Evolutionary conservation across 1,140 invertebrate genomes (phyloP).

Genomic region (Drosophila santomea): DNA sequence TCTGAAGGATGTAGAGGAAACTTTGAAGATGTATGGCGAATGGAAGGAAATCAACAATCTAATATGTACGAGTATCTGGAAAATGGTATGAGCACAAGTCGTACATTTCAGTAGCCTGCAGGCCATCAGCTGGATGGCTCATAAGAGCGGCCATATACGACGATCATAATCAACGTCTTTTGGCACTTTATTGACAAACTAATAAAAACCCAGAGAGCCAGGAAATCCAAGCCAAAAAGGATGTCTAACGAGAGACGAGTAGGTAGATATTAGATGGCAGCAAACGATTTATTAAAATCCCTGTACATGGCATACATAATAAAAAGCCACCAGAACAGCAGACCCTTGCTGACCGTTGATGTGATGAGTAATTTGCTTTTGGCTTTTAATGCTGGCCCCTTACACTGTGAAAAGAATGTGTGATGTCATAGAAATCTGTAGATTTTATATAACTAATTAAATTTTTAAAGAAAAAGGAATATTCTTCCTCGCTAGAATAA

Average conservation of each 20-base stretch:
- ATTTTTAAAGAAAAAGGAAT: too few relatives aligned
- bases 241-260: conserved; percentile 5
- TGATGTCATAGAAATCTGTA: background rate
- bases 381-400: conserved; percentile 64
- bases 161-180: conserved; percentile 79
- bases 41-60: conserved; percentile 46
- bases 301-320: conserved; percentile 66
- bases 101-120: conserved; percentile 53
- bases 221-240: conserved; percentile 1
- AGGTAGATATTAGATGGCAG: conserved; percentile 32
- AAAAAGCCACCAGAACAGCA: conserved; percentile 53
- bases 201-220: conserved; percentile 59
- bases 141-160: conserved; percentile 50
- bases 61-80: conserved; percentile 39
- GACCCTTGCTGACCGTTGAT: conserved; percentile 66
- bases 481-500: background rate
- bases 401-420: background rate
- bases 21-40: conserved; percentile 26
- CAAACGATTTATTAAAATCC: conserved; percentile 81
- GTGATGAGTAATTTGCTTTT: conserved; percentile 82
- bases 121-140: conserved; percentile 63
- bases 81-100: conserved; percentile 36
- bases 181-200: conserved; percentile 80
- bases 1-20: background rate
- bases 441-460: too few relatives aligned